Conservation (phyloP, 2,113 vertebrate species). For the Muscicapa adusta region DNA sequence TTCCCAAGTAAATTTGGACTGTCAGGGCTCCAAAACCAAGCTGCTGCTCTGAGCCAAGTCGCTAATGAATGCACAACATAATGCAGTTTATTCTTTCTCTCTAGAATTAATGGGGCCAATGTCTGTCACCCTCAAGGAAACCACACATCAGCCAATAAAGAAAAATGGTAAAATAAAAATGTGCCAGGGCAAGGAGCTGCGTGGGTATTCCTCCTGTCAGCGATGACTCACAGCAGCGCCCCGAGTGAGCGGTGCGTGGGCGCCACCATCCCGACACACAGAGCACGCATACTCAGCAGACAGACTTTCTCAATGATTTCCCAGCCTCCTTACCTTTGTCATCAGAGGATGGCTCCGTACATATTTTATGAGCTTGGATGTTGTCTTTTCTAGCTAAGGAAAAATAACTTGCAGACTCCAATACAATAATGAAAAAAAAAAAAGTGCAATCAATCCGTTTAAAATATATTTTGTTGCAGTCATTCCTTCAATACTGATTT, state of each 20-base stretch:
- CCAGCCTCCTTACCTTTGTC: neutral
- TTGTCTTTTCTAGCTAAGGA: neutral
- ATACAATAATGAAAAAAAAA: neutral
- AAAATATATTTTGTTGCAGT: neutral
- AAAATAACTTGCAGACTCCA: neutral
- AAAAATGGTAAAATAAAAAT: neutral
- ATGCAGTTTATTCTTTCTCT: neutral
- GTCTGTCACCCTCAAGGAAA: neutral
- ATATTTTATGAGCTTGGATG: neutral
- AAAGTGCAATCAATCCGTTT: neutral
- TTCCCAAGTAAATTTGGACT: neutral
- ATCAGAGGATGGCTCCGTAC: neutral
- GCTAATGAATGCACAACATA: neutral
- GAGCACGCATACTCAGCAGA: neutral
- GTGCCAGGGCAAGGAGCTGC: neutral
- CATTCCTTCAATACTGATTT: neutral
- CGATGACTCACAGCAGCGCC: rapidly evolving
- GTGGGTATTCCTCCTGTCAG: neutral
- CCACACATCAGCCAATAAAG: neutral
- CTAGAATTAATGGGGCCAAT: neutral
- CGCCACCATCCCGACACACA: neutral
- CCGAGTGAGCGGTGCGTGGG: rapidly evolving
- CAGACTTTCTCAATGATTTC: neutral
- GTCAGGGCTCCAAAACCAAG: neutral
- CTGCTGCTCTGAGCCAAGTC: neutral